Conservation (phyloP, 2,797 vertebrate species). For the Vultur gryphus region DNA sequence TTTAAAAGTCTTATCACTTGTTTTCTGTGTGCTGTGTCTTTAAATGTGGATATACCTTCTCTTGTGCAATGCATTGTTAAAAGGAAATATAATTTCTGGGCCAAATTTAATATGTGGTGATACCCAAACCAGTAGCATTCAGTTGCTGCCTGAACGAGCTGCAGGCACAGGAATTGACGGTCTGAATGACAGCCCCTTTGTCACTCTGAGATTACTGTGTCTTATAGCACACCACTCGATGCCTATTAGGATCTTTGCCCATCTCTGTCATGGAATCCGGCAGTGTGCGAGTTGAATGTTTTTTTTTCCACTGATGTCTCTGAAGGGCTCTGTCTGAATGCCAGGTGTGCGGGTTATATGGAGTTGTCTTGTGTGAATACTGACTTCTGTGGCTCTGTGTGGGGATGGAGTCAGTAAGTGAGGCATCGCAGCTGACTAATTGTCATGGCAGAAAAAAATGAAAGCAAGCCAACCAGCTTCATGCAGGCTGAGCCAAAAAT, state of each 20-base stretch:
- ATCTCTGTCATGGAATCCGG: neutral
- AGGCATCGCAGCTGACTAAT: neutral
- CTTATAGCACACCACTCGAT: neutral
- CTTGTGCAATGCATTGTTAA: neutral
- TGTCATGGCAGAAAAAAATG: neutral
- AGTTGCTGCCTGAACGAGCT: neutral
- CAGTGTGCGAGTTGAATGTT: fast-evolving
- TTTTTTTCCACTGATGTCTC: neutral
- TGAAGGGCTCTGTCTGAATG: neutral
- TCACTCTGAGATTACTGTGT: neutral
- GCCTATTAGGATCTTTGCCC: neutral
- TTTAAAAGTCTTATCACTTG: neutral
- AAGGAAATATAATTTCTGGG: neutral
- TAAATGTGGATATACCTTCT: neutral
- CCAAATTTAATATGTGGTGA: neutral
- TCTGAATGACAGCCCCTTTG: neutral
- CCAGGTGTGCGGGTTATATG: fast-evolving
- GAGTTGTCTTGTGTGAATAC: neutral
- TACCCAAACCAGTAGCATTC: neutral
- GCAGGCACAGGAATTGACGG: neutral
- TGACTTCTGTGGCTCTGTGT: neutral
- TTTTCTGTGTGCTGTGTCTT: neutral
- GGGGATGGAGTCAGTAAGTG: neutral
- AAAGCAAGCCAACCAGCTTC: neutral
- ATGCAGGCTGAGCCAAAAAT: neutral